Base-by-base conservation (phyloP, 2,888 invertebrate species). In the Sphaeridia pumilis region DNA sequence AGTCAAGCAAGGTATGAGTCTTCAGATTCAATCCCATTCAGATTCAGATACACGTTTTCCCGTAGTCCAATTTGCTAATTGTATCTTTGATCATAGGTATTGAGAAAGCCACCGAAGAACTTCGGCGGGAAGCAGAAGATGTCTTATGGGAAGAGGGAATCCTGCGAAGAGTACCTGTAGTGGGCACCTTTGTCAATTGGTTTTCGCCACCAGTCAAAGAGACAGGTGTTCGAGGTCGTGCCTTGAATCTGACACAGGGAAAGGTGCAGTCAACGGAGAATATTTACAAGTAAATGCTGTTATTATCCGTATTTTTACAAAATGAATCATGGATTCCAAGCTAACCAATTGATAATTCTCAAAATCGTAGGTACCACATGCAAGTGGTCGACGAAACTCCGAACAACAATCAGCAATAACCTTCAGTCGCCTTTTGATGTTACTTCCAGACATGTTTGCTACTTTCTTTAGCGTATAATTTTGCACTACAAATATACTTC, bases 141-240 rank as follows among this genome's bases (percentile, higher is more conserved):
- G 82, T 87, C 62, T 74, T 93, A 12, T 87, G 90, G 84, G 88
- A 92, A 70, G 94, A 94, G 72, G 95, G 95, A 1, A 82, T 95
- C 53, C 75, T 97, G 58, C 76, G 95, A 21, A 89, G 93, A 65
- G 88, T 95, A 14, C 95, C 95, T 0, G 85, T 95, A 2, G 88
- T 97, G 54, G 89, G 94, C 0, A 83, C 87, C 22, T 80, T 97
- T 52, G 84, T 94, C 47, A 90, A 92, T 73, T 97, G 95, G 95
- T 93, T 89, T 87, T 86, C 89, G 46, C 95, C 94, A 7, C 78
- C 84, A 3, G 74, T 79, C 24, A 86, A 83, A 67, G 84, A 85
- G 63, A 75, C 80, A 5, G 85, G 82, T 63, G 84, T 82, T 63
- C 83, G 78, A 70, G 94, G 87, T 45, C 48, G 60, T 46, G 59